Conservation (phyloP, 2,113 vertebrate genomes). For the Noturus placidus region DNA sequence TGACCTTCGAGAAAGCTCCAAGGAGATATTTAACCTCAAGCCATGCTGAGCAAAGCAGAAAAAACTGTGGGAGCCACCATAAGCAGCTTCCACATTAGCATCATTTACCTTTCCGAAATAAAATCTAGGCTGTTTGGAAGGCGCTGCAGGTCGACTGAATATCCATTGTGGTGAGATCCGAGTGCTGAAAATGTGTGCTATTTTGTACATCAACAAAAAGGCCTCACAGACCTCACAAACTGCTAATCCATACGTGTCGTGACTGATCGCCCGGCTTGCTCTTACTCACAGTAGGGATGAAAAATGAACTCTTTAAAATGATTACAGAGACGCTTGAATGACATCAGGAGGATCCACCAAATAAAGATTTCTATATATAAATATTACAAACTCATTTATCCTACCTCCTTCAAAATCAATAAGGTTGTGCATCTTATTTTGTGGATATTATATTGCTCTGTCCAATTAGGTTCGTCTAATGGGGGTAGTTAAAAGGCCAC, state of each 20-base stretch:
- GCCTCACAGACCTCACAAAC: constrained; percentile 71
- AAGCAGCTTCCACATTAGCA: constrained; percentile 33
- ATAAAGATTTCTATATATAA: constrained; percentile 89
- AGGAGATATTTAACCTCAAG: constrained; percentile 47
- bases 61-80: constrained; percentile 31
- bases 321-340: constrained; percentile 75
- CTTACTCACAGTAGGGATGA: constrained; percentile 79
- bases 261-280: constrained; percentile 78
- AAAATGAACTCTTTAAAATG: constrained; percentile 86
- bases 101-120: constrained; percentile 48
- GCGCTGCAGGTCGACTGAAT: constrained; percentile 16
- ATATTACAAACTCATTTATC: constrained; percentile 89
- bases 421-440: constrained; percentile 76
- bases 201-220: constrained; percentile 55
- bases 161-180: constrained; percentile 49
- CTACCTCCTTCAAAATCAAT: constrained; percentile 77
- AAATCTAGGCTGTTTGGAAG: constrained; percentile 36
- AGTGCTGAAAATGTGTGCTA: constrained; percentile 32
- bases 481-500: constrained; percentile 55
- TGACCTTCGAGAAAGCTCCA: constrained; percentile 48
- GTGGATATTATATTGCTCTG: constrained; percentile 50
- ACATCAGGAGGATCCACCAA: constrained; percentile 78
- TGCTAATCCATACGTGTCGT: constrained; percentile 82
- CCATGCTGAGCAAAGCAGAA: constrained; percentile 40
- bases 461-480: constrained; percentile 52